Base-by-base conservation (phyloP, 2,888 invertebrate genomes). In the Mesochorus sp. region DNA sequence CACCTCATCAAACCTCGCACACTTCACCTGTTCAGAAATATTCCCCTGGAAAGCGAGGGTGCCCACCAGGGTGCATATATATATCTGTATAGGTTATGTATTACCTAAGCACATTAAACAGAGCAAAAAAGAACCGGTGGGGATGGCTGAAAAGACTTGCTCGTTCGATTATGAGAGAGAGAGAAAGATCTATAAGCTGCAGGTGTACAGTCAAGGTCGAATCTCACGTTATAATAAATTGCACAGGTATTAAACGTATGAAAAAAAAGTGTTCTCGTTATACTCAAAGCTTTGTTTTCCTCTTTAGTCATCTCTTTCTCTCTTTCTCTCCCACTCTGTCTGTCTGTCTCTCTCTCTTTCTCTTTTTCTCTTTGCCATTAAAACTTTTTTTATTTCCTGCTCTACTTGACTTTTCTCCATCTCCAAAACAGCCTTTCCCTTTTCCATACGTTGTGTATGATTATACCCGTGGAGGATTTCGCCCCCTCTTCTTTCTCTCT, bases 1-100 rank as follows among this genome's bases (percentile, higher is more conserved):
- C 78, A 79, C 74, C 59, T 74, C 74, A 70, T 66, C 70, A 47
- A 74, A 31, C 70, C 59, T 79, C 39, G n/a, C n/a, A 74, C 78
- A 79, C 78, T 79, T 71, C 74, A 66, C 49, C 64, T 71, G 59
- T 53, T 74, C 31, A 17, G 51, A 53, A 55, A 59, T 59, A 51
- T 28, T 71, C n/a, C n/a, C n/a, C 70, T 44, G 64, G 39, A 66
- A 44, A 59, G 31, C 53, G 66, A 74, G 74, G 70, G 64, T 34
- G 42, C 62, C 10, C 12, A 55, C n/a, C 31, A 53, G 47, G 24
- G 26, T 68, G n/a, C n/a, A n/a, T n/a, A n/a, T n/a, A n/a, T n/a
- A n/a, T n/a, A n/a, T n/a, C n/a, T n/a, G 19, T 61, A 71, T 19
- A 17, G 39, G 51, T 21, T 51, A 10, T 14, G 21, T 42, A 26